Evolutionary conservation across 1,140 invertebrate species (phyloP).

Genomic region (Chironomus striatipennis): DNA sequence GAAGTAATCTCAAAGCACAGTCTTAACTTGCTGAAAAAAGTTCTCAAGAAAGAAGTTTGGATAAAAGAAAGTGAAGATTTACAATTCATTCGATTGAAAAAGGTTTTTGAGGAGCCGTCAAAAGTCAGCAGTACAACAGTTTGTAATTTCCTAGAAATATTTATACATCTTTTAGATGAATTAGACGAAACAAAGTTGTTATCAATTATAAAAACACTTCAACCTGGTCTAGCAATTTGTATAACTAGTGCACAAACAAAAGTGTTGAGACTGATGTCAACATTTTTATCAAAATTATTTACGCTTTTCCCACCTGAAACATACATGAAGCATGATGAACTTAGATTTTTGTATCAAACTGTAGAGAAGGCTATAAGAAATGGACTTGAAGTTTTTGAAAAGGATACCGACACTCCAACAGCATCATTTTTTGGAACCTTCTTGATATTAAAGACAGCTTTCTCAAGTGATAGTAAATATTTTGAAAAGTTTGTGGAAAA

Average conservation of each 20-base stretch:
- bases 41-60: conserved; percentile 87
- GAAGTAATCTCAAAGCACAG: conserved; percentile 82
- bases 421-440: conserved; percentile 79
- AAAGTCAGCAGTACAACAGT: conserved; percentile 86
- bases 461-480: conserved; percentile 78
- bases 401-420: conserved; percentile 63
- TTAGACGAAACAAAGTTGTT: conserved; percentile 81
- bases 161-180: conserved; percentile 78
- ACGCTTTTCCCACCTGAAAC: conserved; percentile 80
- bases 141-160: conserved; percentile 82
- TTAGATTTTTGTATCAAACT: conserved; percentile 79
- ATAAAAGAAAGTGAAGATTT: conserved; percentile 84
- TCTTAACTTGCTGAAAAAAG: conserved; percentile 76
- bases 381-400: conserved; percentile 81
- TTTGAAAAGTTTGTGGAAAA: conserved; percentile 87
- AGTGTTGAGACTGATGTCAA: conserved; percentile 82
- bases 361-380: conserved; percentile 88
- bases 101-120: conserved; percentile 48
- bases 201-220: conserved; percentile 72
- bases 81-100: conserved; percentile 82
- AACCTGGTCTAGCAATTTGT: conserved; percentile 67
- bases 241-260: conserved; percentile 79
- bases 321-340: conserved; percentile 58
- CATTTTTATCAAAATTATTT: conserved; percentile 80
- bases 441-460: conserved; percentile 94